Evolutionary conservation across 2,113 vertebrate species (phyloP).

Genomic region (Chascanopsetta lugubris): DNA sequence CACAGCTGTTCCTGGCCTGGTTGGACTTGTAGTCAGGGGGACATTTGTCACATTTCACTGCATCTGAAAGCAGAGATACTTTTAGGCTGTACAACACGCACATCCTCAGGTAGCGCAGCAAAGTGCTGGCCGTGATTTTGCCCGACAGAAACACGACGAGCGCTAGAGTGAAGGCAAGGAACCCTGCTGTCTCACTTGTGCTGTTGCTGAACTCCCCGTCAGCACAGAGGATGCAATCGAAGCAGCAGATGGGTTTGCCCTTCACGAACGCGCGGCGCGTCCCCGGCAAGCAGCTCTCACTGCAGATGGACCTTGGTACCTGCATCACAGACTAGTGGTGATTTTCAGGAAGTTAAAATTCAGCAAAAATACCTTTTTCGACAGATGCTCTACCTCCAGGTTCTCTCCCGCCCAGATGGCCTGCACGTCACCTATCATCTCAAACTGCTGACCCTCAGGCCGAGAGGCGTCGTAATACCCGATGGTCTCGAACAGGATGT

Average conservation of each 20-base stretch:
- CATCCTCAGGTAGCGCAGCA: constrained; percentile 60
- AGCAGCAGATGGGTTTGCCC: constrained; percentile 82
- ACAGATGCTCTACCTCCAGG: constrained; percentile 48
- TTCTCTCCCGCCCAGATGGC: constrained; percentile 76
- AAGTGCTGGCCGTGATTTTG: constrained; percentile 60
- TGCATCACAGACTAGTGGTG: constrained; percentile 54
- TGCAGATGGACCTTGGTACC: constrained; percentile 81
- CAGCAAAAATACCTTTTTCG: too few relatives aligned
- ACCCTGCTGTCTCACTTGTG: constrained; percentile 79
- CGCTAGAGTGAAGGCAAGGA: constrained; percentile 66
- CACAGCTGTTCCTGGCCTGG: constrained; percentile 74
- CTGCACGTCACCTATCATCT: constrained; percentile 69
- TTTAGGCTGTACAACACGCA: constrained; percentile 69
- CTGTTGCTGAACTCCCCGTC: constrained; percentile 81
- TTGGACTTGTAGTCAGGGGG: constrained; percentile 81
- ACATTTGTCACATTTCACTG: constrained; percentile 80
- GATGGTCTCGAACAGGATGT: constrained; percentile 75
- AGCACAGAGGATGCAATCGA: constrained; percentile 81
- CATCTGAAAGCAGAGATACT: constrained; percentile 81
- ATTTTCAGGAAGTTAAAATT: too few relatives aligned
- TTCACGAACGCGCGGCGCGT: constrained; percentile 76
- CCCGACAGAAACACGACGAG: constrained; percentile 62
- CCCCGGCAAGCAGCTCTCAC: constrained; percentile 79
- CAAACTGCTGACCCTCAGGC: constrained; percentile 74
- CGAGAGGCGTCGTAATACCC: constrained; percentile 78